Percentiles rank a stretch among this genome's conserved stretches.
These are phyloP conservation scores for Hirtodrosophila alboralis DNA, from an alignment of 2,888 invertebrate species.

Conservation along the genomic window DNA sequence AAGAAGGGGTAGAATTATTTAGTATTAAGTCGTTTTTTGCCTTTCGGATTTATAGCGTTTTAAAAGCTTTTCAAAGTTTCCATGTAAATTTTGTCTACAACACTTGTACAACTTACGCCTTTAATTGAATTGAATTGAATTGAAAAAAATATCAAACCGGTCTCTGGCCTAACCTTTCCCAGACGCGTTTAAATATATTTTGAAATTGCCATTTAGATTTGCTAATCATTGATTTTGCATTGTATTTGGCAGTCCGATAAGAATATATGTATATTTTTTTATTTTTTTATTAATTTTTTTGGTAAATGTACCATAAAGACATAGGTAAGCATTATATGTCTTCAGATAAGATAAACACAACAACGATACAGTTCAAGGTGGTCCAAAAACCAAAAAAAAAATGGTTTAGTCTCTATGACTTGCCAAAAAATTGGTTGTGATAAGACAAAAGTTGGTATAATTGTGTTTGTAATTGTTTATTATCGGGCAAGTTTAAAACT, in stretches of 20 bases:
- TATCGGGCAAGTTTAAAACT: constrained; percentile 18
- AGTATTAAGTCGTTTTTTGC: constrained; percentile 20
- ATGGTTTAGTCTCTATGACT: constrained; percentile 38
- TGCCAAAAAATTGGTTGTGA: constrained; percentile 42
- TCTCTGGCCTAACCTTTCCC: constrained; percentile 37
- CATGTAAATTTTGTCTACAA: constrained; percentile 59
- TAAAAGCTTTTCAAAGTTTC: constrained; percentile 28
- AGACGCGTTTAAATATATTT: constrained; percentile 25
- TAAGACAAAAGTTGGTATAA: constrained; percentile 15
- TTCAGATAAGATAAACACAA: constrained; percentile 62
- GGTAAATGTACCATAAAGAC: constrained; percentile 31
- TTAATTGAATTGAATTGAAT: constrained; percentile 57
- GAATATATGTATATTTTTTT: constrained; percentile 22
- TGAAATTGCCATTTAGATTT: constrained; percentile 22
- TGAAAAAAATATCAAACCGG: constrained; percentile 40
- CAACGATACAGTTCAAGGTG: constrained; percentile 72
- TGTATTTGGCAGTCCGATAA: constrained; percentile 61
- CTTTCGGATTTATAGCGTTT: constrained; percentile 29
- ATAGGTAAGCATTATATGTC: constrained; percentile 39
- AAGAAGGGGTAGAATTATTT: background rate
- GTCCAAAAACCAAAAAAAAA: constrained; percentile 22
- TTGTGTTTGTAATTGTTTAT: constrained; percentile 2
- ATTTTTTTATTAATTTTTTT: constrained; percentile 19
- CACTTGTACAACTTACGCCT: constrained; percentile 38
- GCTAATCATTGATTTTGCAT: constrained; percentile 56